These are phyloP conservation scores for Lepidocyrtoides sp. DNA, from an alignment of 2,888 invertebrate genomes.

Conservation along the genomic window DNA sequence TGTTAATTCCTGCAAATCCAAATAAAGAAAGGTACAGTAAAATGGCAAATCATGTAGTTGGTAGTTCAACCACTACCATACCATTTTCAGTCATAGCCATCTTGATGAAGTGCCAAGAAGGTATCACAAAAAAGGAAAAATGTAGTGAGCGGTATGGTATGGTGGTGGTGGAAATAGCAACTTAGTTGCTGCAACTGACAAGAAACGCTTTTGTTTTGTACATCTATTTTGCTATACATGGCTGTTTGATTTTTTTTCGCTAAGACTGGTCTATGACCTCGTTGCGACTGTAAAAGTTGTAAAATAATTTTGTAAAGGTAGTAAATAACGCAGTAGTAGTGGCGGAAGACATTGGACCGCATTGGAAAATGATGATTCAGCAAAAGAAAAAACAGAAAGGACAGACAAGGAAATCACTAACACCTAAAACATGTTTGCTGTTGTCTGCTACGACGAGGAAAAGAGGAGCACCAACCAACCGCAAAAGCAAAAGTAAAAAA, in stretches of 20 bases:
- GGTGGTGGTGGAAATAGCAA: conserved; percentile 14
- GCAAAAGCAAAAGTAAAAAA: background rate
- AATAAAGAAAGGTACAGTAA: conserved; percentile 34
- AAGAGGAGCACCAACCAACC: background rate
- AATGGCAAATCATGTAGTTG: background rate
- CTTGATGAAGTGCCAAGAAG: conserved; percentile 27
- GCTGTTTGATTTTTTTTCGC: background rate
- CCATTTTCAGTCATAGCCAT: background rate
- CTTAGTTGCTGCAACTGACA: background rate
- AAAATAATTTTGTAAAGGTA: background rate
- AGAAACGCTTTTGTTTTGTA: conserved; percentile 39
- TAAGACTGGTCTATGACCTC: conserved; percentile 50
- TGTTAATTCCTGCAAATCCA: conserved; percentile 52
- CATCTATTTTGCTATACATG: background rate
- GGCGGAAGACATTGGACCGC: background rate
- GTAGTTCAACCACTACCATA: background rate
- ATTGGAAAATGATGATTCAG: conserved; percentile 3
- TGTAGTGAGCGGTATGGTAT: no score
- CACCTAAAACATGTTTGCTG: no score
- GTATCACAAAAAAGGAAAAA: conserved; percentile 16
- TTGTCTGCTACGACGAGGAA: background rate
- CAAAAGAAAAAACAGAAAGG: background rate
- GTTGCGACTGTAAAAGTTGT: background rate
- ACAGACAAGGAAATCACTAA: background rate
- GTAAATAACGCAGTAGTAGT: background rate